A percentile compares a stretch with the other conserved stretches of the same genome.
Conservation (phyloP, 1,140 invertebrate genomes). For the Zaprionus nigranus region DNA sequence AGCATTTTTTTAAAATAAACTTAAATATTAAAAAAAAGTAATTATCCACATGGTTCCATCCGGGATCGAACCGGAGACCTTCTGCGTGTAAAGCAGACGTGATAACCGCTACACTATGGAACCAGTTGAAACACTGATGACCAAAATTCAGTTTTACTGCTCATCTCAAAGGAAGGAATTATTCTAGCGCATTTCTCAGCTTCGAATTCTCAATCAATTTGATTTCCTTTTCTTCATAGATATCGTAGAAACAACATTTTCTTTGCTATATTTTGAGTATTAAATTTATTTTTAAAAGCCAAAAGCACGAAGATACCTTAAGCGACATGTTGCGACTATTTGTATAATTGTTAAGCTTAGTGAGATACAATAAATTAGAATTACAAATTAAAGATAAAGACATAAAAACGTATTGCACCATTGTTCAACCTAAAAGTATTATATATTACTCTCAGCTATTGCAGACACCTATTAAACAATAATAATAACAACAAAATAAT, state of each 20-base stretch:
- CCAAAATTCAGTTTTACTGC: slow-evolving; percentile 60
- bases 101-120: slow-evolving; percentile 87
- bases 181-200: slow-evolving; percentile 34
- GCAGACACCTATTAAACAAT: slow-evolving; percentile 61
- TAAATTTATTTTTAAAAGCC: slow-evolving; percentile 69
- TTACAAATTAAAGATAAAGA: slow-evolving; percentile 53
- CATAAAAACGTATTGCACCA: slow-evolving; percentile 68
- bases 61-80: slow-evolving; percentile 88
- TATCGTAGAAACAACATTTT: slow-evolving; percentile 9
- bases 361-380: slow-evolving; percentile 55
- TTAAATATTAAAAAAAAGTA: not conserved
- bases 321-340: slow-evolving; percentile 44
- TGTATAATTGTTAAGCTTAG: slow-evolving; percentile 58
- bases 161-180: not conserved
- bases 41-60: slow-evolving; percentile 85
- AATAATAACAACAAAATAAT: slow-evolving; percentile 61
- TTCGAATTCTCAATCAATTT: not conserved
- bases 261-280: slow-evolving; percentile 28
- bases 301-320: slow-evolving; percentile 58
- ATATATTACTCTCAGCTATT: slow-evolving; percentile 27
- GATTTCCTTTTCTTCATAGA: not conserved
- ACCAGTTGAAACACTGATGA: not conserved
- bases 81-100: slow-evolving; percentile 88
- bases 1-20: not conserved
- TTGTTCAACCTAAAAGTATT: slow-evolving; percentile 66